Evolutionary conservation across 1,140 invertebrate species (phyloP).

Genomic region (Lepidurus packardi): DNA sequence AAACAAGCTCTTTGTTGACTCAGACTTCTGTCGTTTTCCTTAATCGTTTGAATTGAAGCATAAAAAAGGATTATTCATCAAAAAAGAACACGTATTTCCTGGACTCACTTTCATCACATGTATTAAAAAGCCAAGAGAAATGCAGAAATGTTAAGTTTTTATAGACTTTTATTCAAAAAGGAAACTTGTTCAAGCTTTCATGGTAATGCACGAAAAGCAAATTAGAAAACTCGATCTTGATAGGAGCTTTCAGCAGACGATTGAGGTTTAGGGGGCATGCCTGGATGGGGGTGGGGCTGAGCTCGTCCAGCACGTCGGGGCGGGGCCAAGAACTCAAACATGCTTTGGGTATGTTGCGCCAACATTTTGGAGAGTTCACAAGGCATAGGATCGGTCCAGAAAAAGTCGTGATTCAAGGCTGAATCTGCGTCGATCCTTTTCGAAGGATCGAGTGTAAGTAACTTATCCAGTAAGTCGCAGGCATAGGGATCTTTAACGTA

Average conservation of each 20-base stretch:
- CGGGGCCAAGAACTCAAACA: slow-evolving; percentile 93
- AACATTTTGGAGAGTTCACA: slow-evolving; percentile 87
- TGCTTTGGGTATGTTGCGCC: slow-evolving; percentile 85
- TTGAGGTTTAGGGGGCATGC: slow-evolving; percentile 46
- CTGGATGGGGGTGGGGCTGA: slow-evolving; percentile 62
- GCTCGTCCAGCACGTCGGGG: slow-evolving; percentile 61
- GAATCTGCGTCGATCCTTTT: slow-evolving; percentile 87
- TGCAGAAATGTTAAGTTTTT: no score
- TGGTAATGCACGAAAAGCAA: background rate
- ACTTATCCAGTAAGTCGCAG: slow-evolving; percentile 87
- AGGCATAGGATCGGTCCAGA: slow-evolving; percentile 95
- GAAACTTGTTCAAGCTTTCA: no score
- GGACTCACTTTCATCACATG: no score
- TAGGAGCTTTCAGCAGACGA: slow-evolving; percentile 58
- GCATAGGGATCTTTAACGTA: slow-evolving; percentile 90
- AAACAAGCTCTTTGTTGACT: background rate
- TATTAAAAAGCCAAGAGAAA: no score
- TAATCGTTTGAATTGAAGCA: background rate
- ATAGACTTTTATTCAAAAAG: no score
- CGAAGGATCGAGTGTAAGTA: slow-evolving; percentile 83
- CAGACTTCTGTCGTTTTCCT: background rate
- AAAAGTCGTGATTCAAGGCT: slow-evolving; percentile 95
- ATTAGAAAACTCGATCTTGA: slow-evolving; percentile 68
- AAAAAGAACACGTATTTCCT: no score
- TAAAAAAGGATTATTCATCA: background rate